phyloP scores from a whole-genome alignment of 1,140 invertebrate genomes.

The Ostrea denselamellosa region DNA sequence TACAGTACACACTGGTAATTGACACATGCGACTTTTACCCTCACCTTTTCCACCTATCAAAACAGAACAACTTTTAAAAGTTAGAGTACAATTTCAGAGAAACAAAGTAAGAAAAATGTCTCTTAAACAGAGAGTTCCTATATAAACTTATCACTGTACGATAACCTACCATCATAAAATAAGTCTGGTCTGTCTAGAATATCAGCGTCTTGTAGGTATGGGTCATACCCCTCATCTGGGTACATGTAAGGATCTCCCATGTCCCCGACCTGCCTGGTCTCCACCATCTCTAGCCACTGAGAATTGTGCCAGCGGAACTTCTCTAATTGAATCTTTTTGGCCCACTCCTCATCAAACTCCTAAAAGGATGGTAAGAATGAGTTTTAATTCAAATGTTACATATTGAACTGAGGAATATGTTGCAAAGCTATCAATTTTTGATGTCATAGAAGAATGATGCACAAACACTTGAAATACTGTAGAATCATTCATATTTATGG shows the following conservation, averaged over 20 bases:
- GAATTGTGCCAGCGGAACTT: conserved; percentile 97
- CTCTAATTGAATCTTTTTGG: conserved; percentile 93
- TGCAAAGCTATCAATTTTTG: too few relatives aligned
- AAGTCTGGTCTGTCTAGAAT: conserved; percentile 76
- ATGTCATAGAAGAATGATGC: not conserved
- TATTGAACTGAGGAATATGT: too few relatives aligned
- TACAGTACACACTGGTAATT: not conserved
- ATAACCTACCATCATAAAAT: conserved; percentile 71
- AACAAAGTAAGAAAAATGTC: not conserved
- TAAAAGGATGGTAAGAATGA: conserved; percentile 65
- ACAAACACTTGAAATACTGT: not conserved
- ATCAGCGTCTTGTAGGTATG: conserved; percentile 77
- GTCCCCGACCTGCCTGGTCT: conserved; percentile 75
- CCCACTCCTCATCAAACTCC: conserved; percentile 94
- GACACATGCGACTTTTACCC: not conserved
- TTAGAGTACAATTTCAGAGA: not conserved
- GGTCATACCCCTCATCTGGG: conserved; percentile 73
- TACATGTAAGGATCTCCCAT: conserved; percentile 74
- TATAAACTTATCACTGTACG: not conserved
- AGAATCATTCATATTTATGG: too few relatives aligned
- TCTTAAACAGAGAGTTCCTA: not conserved
- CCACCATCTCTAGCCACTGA: conserved; percentile 98
- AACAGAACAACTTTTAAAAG: not conserved
- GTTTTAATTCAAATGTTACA: not conserved
- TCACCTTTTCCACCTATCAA: conserved; percentile 39